phyloP scores from a whole-genome alignment of 2,113 vertebrate genomes.

The Passerina amoena region DNA sequence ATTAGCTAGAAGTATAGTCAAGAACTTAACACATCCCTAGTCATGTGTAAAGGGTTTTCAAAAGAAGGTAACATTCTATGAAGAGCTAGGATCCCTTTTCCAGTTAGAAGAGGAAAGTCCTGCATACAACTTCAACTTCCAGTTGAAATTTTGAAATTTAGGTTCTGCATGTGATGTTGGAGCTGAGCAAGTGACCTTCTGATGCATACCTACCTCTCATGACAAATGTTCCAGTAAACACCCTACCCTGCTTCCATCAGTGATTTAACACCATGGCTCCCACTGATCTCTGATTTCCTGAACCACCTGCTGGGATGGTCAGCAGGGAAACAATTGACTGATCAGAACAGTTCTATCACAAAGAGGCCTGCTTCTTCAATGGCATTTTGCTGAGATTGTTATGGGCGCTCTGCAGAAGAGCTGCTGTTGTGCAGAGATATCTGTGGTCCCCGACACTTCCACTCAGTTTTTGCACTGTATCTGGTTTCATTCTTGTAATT shows the following conservation, averaged over 20 bases:
- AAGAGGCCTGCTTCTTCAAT: background rate
- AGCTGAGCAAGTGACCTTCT: background rate
- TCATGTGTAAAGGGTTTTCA: background rate
- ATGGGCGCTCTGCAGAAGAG: background rate
- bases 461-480: background rate
- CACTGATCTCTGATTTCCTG: background rate
- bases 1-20: background rate
- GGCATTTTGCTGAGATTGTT: background rate
- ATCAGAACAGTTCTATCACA: background rate
- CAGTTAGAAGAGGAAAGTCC: background rate
- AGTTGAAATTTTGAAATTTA: background rate
- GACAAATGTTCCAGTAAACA: background rate
- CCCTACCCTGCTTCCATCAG: background rate
- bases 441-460: background rate
- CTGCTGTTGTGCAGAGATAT: background rate
- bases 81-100: background rate
- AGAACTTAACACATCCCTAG: background rate
- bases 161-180: background rate
- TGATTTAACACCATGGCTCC: background rate
- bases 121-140: background rate
- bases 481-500: background rate
- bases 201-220: background rate
- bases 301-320: background rate
- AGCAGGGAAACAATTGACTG: background rate
- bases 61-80: background rate